These are phyloP conservation scores for Hypotaenidia okinawae DNA, from an alignment of 2,797 vertebrate genomes.

Conservation along the genomic window DNA sequence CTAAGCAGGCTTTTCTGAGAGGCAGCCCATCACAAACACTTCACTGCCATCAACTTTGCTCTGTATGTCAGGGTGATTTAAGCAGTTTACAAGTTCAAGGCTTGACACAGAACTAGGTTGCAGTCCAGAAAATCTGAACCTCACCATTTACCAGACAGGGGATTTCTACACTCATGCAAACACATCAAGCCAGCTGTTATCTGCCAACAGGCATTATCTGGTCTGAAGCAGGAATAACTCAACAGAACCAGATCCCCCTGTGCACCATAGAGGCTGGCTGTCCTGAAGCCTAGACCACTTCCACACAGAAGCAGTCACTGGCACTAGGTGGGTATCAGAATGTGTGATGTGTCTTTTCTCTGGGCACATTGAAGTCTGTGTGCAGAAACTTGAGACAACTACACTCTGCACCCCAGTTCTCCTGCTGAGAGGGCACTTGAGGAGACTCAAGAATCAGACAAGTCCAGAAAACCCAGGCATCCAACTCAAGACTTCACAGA, in stretches of 20 bases:
- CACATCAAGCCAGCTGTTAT: background rate
- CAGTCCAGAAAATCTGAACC: background rate
- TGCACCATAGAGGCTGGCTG: rapidly evolving
- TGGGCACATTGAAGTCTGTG: background rate
- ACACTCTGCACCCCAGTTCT: background rate
- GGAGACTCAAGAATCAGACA: too few species aligned
- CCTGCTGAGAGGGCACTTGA: background rate
- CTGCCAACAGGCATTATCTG: background rate
- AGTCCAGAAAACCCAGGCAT: background rate
- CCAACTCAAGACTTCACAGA: background rate
- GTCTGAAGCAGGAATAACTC: background rate
- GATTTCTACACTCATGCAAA: background rate
- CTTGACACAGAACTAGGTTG: background rate
- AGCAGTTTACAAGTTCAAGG: background rate
- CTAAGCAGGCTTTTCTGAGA: conserved; percentile 1
- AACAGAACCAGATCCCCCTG: background rate
- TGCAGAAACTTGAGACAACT: background rate
- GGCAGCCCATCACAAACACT: conserved; percentile 1
- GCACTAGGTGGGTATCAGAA: background rate
- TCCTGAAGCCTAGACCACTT: background rate
- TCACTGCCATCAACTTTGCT: background rate
- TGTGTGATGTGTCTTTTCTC: rapidly evolving
- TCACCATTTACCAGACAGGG: background rate
- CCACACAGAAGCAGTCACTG: rapidly evolving
- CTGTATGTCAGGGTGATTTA: background rate